phyloP scores from a whole-genome alignment of 53 echinoderm and acorn worm species.

The Apostichopus leukothele region DNA sequence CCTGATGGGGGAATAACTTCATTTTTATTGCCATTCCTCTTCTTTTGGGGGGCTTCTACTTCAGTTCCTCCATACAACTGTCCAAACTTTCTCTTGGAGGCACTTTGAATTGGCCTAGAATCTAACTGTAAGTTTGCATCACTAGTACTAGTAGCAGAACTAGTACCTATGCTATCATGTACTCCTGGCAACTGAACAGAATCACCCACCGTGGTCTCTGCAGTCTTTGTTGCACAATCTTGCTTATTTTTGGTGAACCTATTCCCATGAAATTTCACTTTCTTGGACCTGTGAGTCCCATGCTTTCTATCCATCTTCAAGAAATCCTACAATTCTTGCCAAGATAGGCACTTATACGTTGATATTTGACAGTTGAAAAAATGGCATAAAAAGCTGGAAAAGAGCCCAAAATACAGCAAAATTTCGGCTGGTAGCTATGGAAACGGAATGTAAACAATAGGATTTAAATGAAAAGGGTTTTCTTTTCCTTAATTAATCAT shows the following conservation, averaged over 20 bases:
- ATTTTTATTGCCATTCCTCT: too few species aligned
- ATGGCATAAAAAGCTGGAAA: too few species aligned
- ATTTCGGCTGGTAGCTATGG: neutral
- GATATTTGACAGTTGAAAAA: too few species aligned
- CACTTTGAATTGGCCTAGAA: too few species aligned
- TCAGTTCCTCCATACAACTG: neutral
- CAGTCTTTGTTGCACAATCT: neutral
- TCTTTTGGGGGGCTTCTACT: too few species aligned
- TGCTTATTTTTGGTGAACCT: conserved; percentile 5
- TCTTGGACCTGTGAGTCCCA: conserved; percentile 12
- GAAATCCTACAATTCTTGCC: neutral
- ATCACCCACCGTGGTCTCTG: conserved; percentile 8
- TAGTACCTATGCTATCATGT: conserved; percentile 32
- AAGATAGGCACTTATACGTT: conserved; percentile 8
- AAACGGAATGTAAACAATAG: conserved; percentile 17
- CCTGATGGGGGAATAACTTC: conserved; percentile 14
- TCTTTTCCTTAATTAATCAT: too few species aligned
- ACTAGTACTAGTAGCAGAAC: conserved; percentile 12
- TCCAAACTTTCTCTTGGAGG: too few species aligned
- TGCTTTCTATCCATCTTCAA: conserved; percentile 23
- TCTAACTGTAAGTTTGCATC: conserved; percentile 10
- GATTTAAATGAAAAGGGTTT: neutral
- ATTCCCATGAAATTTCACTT: conserved; percentile 11
- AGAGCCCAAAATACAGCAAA: too few species aligned
- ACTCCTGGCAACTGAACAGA: conserved; percentile 10